Evolutionary conservation across 2,797 vertebrate species (phyloP).

Genomic region (Lateolabrax maculatus): DNA sequence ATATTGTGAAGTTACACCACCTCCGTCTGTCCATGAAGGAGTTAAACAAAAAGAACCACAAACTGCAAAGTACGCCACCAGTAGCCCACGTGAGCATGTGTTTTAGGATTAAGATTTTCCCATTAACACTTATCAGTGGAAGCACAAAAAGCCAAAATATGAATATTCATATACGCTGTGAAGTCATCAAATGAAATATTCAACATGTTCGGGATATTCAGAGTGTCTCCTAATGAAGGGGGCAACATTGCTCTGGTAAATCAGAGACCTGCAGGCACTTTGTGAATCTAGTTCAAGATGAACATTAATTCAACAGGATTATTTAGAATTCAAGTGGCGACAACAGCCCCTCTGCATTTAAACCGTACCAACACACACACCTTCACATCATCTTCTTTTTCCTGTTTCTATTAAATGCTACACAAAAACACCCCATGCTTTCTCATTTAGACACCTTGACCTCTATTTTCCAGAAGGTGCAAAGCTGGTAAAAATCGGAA

Average conservation of each 20-base stretch:
- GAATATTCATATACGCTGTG: conserved; percentile 63
- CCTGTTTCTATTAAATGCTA: conserved; percentile 27
- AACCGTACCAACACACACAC: not conserved
- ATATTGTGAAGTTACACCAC: not conserved
- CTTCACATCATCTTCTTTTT: not conserved
- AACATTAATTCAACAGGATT: conserved; percentile 65
- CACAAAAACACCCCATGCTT: conserved; percentile 10
- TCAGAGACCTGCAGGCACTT: conserved; percentile 59
- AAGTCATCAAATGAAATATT: conserved; percentile 69
- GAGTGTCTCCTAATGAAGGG: conserved; percentile 56
- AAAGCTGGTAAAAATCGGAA: not conserved
- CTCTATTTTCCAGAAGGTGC: conserved; percentile 38
- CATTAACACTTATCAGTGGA: conserved; percentile 32
- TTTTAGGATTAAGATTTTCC: conserved; percentile 24
- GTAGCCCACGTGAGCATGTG: not conserved
- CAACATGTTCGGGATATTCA: conserved; percentile 51
- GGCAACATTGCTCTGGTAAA: conserved; percentile 43
- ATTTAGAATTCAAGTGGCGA: conserved; percentile 55
- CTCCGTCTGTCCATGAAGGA: not conserved
- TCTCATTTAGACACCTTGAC: conserved; percentile 35
- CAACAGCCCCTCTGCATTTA: conserved; percentile 29
- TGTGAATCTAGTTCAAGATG: conserved; percentile 64
- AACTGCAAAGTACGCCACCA: not conserved
- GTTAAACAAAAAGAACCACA: not conserved
- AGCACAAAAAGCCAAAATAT: conserved; percentile 46